A percentile compares a stretch with the other conserved stretches of the same genome.
Evolutionary conservation across 2,113 vertebrate genomes (phyloP).

Genomic region (Neotragus moschatus): DNA sequence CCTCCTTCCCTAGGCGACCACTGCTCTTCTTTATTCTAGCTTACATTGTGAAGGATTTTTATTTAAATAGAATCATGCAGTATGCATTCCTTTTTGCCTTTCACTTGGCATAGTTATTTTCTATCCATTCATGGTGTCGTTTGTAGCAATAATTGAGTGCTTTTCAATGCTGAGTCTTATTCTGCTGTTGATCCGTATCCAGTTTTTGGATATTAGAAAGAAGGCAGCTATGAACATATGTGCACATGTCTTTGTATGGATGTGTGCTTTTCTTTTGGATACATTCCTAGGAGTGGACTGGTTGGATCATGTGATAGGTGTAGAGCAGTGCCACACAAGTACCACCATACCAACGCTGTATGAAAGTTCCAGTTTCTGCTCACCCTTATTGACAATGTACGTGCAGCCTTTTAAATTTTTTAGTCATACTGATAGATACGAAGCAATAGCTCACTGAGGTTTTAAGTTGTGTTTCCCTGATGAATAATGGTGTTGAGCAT

Average conservation of each 20-base stretch:
- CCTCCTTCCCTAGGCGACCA: neutral
- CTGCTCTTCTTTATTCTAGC: neutral
- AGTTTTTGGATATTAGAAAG: neutral
- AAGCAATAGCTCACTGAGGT: neutral
- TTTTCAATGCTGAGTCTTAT: neutral
- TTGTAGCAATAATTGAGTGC: neutral
- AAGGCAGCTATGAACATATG: neutral
- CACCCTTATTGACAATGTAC: neutral
- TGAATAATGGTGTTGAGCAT: neutral
- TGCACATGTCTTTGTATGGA: neutral
- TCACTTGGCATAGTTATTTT: neutral
- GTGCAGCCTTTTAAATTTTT: neutral
- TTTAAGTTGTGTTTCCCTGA: neutral
- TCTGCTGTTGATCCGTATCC: neutral
- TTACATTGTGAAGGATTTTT: slow-evolving; percentile 4
- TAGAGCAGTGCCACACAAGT: neutral
- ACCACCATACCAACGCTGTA: too few relatives aligned
- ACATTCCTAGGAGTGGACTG: neutral
- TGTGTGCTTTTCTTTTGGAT: neutral
- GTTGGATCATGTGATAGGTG: neutral
- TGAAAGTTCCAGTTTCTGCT: neutral
- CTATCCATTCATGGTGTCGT: neutral
- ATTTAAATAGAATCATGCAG: neutral
- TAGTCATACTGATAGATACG: neutral
- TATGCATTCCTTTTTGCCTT: neutral